These are phyloP conservation scores for Hippopotamus amphibius DNA, from an alignment of 2,113 vertebrate species.

Conservation along the genomic window DNA sequence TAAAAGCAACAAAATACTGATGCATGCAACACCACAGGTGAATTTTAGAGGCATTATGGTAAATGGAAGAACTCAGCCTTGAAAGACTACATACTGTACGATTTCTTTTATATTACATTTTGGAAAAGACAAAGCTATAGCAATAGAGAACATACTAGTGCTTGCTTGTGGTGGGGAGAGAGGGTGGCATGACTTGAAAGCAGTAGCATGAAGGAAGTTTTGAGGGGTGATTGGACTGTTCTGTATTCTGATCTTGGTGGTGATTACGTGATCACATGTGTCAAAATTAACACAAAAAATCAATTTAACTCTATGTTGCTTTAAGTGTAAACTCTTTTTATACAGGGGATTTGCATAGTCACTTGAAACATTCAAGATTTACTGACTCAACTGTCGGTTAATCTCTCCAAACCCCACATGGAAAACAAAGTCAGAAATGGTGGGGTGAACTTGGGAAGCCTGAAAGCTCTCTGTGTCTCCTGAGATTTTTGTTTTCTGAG, in stretches of 20 bases:
- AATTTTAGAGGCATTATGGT: background rate
- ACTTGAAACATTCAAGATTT: background rate
- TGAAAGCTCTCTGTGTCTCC: background rate
- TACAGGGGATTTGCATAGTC: accelerated
- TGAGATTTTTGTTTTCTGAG: conserved; percentile 1
- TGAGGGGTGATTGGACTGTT: accelerated
- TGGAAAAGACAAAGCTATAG: background rate
- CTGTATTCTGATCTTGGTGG: background rate
- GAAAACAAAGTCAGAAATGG: background rate
- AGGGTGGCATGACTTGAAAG: background rate
- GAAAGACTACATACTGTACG: background rate
- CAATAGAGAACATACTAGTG: background rate
- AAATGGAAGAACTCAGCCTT: background rate
- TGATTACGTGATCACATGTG: background rate
- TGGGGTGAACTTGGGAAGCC: background rate
- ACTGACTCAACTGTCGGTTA: background rate
- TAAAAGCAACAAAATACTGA: background rate
- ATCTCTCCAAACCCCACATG: accelerated
- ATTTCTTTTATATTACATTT: background rate
- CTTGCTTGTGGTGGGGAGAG: accelerated
- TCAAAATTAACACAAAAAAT: background rate
- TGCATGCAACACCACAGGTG: too few species aligned
- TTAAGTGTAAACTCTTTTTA: background rate
- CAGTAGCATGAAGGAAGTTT: background rate
- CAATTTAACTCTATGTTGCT: background rate